Evolutionary conservation across 2,113 vertebrate species (phyloP), one percentile per base, ranked within the genome.

Genomic region (Epinephelus cyanopodus): DNA sequence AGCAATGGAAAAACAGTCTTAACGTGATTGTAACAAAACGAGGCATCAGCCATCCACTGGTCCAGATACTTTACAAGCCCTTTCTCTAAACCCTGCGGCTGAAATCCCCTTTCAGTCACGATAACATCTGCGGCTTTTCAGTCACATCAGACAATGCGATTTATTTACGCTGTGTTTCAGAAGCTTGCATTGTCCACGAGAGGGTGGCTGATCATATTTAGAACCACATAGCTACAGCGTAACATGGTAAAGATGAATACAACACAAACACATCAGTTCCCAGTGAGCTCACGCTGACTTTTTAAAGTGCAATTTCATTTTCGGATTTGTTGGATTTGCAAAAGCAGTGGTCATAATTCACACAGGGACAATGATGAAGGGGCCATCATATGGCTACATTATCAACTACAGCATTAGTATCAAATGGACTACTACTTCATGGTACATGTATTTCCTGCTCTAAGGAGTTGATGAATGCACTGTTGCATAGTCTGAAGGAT

Each of bases 251-350:
- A 61, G 69, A 70, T 48, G 68, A 48, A 64, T 57, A 29, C 58
- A 78, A 71, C 57, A 79, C 48, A 72, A 60, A 66, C 42, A 78
- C 73, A 72, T 47, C 48, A 39, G 67, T 65, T 74, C 37, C 77
- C 42, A 75, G 68, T 72, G 80, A 81, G 61, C 69, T 66, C 63
- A 75, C 19, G 47, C 81, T 62, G 89, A 79, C 65, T 76, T 85
- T 90, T 85, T 90, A 93, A 93, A 91, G 90, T 93, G 93, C 90
- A 72, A 72, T 81, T 89, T 84, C 56, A 84, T 72, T 57, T 79
- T 77, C 75, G 74, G 72, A 52, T 86, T 81, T 88, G 88, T 89
- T 90, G 91, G 87, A 92, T 90, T 90, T 90, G 88, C 87, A 89
- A 65, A 90, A 85, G 87, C 85, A 62, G 61, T 17, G 67, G 70